Percentiles rank a stretch among this genome's conserved stretches.
Conservation (phyloP, 2,797 vertebrate species). For the Saguinus oedipus region DNA sequence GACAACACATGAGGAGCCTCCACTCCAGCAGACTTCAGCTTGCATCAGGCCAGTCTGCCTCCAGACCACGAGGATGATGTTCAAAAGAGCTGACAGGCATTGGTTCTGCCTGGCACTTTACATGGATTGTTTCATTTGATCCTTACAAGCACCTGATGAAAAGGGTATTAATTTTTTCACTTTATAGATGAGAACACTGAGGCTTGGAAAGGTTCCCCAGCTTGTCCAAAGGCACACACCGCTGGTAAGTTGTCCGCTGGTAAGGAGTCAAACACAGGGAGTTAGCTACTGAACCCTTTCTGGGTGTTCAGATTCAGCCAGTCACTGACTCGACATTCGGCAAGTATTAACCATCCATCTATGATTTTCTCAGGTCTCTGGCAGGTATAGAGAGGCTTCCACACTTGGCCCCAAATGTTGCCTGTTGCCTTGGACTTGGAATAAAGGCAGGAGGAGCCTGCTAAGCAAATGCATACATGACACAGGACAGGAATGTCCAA, state of each 20-base stretch:
- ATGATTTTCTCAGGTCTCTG: background rate
- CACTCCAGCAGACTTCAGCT: background rate
- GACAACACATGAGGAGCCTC: fast-evolving
- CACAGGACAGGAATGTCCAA: background rate
- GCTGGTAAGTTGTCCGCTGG: background rate
- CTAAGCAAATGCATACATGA: background rate
- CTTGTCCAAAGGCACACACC: background rate
- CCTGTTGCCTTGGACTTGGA: background rate
- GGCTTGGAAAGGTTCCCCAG: background rate
- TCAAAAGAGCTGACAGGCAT: background rate
- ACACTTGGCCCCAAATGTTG: background rate
- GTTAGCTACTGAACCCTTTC: background rate
- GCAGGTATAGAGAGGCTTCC: background rate
- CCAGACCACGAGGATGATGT: fast-evolving
- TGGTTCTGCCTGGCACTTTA: background rate
- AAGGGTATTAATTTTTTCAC: background rate
- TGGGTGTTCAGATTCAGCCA: background rate
- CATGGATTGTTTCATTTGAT: background rate
- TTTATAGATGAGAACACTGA: background rate
- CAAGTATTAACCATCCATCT: background rate
- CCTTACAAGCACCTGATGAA: background rate
- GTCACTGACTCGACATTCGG: background rate
- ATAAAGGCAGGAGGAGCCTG: background rate
- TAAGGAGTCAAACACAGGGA: background rate
- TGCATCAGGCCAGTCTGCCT: background rate